Percentiles rank a stretch among this genome's conserved stretches.
Conservation (phyloP, 2,797 vertebrate genomes). For the Myoxocephalus aenaeus region DNA sequence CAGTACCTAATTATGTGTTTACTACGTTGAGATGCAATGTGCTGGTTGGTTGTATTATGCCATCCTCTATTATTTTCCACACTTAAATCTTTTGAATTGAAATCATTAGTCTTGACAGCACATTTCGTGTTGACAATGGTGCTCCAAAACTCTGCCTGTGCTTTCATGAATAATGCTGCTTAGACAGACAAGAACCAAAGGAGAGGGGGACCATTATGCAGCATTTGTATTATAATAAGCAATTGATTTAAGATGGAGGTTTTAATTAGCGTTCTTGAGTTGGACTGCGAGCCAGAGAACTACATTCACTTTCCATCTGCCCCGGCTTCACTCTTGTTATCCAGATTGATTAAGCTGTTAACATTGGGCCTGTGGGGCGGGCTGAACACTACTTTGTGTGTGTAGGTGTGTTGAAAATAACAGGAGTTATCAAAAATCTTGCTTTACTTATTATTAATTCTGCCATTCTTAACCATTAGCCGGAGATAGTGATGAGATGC, state of each 20-base stretch:
- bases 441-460: constrained; percentile 47
- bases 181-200: constrained; percentile 65
- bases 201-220: constrained; percentile 61
- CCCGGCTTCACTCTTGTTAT: constrained; percentile 69
- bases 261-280: constrained; percentile 79
- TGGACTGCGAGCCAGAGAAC: constrained; percentile 54
- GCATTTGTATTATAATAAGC: constrained; percentile 81
- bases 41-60: constrained; percentile 43
- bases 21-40: constrained; percentile 30
- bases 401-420: constrained; percentile 42
- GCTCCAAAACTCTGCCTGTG: constrained; percentile 45
- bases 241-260: constrained; percentile 75
- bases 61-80: constrained; percentile 50
- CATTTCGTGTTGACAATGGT: constrained; percentile 54
- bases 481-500: constrained; percentile 43
- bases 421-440: constrained; percentile 54
- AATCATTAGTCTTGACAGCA: constrained; percentile 56
- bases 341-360: constrained; percentile 79
- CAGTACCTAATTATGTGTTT: constrained; percentile 43
- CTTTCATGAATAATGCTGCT: constrained; percentile 66
- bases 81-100: constrained; percentile 54
- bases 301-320: constrained; percentile 70
- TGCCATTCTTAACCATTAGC: constrained; percentile 43
- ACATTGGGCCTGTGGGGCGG: constrained; percentile 60
- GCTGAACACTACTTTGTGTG: constrained; percentile 47